phyloP scores from a whole-genome alignment of 2,797 vertebrate genomes.

The Chromobotia macracanthus region DNA sequence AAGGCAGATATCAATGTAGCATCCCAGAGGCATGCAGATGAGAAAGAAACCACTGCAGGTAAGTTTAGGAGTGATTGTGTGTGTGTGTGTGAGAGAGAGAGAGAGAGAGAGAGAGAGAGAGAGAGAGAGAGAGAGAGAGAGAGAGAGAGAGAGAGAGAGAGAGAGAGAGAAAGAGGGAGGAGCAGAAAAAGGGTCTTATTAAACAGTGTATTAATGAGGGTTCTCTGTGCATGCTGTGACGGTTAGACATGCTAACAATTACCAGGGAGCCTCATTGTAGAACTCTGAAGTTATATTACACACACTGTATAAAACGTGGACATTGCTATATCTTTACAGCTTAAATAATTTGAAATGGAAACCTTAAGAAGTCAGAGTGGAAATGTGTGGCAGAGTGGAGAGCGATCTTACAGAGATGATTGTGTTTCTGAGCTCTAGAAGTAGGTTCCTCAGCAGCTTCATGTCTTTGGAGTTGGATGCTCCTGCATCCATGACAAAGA shows the following conservation, averaged over 20 bases:
- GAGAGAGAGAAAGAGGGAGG: constrained; percentile 7
- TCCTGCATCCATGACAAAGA: constrained; percentile 92
- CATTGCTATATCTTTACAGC: not conserved
- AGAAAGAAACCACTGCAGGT: constrained; percentile 5
- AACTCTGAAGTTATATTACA: not conserved
- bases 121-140: constrained; percentile 16
- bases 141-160: not conserved
- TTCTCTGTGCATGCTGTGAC: constrained; percentile 10
- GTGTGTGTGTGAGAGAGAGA: constrained; percentile 14
- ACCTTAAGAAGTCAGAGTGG: too few species aligned
- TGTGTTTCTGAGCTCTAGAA: constrained; percentile 88
- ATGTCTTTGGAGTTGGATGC: constrained; percentile 94
- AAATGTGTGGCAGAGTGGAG: not conserved
- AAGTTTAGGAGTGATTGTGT: constrained; percentile 28
- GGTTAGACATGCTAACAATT: not conserved
- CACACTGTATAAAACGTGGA: not conserved
- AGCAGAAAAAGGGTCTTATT: constrained; percentile 40
- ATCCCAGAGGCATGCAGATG: not conserved
- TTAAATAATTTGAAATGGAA: not conserved
- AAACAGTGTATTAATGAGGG: constrained; percentile 35
- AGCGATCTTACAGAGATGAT: constrained; percentile 85
- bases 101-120: not conserved
- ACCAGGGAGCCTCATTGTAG: not conserved
- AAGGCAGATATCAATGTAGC: not conserved
- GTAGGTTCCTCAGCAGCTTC: constrained; percentile 89